Evolutionary conservation across 2,797 vertebrate species (phyloP).

Genomic region (Pogonophryne albipinna): DNA sequence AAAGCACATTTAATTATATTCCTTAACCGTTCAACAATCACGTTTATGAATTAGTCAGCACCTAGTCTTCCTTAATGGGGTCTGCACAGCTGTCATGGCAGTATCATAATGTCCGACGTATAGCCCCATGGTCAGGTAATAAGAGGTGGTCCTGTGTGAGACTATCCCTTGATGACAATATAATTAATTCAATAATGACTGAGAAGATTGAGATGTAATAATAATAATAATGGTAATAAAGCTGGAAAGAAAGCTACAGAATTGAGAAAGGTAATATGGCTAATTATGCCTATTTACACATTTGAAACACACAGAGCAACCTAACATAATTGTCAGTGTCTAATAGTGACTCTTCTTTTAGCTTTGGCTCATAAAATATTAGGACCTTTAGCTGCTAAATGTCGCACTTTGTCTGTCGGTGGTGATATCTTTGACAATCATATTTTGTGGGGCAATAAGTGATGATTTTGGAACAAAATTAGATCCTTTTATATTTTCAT

Average conservation of each 20-base stretch:
- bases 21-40: too few relatives aligned
- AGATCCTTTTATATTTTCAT: background rate
- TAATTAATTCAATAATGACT: too few relatives aligned
- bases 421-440: background rate
- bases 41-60: too few relatives aligned
- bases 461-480: background rate
- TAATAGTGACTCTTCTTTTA: background rate
- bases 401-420: background rate
- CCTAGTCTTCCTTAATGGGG: background rate
- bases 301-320: too few relatives aligned
- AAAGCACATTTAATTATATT: background rate
- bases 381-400: background rate
- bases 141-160: too few relatives aligned
- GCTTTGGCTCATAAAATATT: background rate
- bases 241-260: too few relatives aligned
- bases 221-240: too few relatives aligned
- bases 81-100: background rate
- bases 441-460: background rate
- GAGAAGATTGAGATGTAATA: too few relatives aligned
- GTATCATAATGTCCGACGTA: background rate
- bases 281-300: too few relatives aligned
- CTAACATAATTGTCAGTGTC: background rate
- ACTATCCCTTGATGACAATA: too few relatives aligned
- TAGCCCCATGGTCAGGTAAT: background rate
- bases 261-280: too few relatives aligned